These are phyloP conservation scores for Heteromormyrus szaboi DNA, from an alignment of 2,797 vertebrate species.

Conservation along the genomic window DNA sequence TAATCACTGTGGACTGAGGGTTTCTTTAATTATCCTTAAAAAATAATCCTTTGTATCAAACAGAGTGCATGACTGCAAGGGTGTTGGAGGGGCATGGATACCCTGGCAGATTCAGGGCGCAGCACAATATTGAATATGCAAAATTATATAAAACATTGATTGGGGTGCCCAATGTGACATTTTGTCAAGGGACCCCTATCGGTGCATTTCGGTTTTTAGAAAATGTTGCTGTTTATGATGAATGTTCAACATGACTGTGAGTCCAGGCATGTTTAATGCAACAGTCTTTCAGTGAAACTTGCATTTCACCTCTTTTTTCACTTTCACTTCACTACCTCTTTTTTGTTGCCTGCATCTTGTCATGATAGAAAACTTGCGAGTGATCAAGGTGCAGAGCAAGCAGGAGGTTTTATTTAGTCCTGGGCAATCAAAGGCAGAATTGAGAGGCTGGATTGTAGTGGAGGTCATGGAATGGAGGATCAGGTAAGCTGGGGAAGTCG, in stretches of 20 bases:
- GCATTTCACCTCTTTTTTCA: not conserved
- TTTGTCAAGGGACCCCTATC: not conserved
- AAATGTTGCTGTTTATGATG: not conserved
- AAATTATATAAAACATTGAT: not conserved
- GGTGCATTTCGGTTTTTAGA: not conserved
- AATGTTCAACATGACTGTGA: not conserved
- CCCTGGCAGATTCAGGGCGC: not conserved
- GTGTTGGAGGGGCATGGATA: not conserved
- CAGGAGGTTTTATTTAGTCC: not conserved
- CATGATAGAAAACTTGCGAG: not conserved
- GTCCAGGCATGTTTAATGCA: not conserved
- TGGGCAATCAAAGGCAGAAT: not conserved
- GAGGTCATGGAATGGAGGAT: not conserved
- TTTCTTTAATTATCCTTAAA: not conserved
- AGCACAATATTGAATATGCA: not conserved
- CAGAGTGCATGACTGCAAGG: not conserved
- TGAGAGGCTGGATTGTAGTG: not conserved
- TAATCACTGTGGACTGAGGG: not conserved
- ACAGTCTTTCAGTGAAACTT: not conserved
- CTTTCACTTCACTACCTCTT: not conserved
- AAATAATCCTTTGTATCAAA: not conserved
- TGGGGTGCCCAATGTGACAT: not conserved
- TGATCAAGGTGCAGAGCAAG: not conserved
- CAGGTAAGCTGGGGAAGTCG: not conserved
- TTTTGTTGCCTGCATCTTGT: not conserved